These are phyloP conservation scores for Steinernema khuongi DNA, from an alignment of 1,140 invertebrate species.

Conservation along the genomic window DNA sequence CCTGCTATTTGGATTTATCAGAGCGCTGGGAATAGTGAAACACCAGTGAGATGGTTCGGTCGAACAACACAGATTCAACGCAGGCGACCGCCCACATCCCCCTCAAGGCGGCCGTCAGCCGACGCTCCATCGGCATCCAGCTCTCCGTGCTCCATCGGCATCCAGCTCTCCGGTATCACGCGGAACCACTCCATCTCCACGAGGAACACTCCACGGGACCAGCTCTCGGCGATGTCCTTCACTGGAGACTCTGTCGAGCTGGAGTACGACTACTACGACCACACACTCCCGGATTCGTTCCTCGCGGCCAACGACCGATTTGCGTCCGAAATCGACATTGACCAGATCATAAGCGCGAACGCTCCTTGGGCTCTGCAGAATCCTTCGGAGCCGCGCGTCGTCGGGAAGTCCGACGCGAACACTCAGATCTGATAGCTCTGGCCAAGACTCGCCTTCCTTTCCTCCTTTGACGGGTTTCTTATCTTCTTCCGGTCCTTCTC, in stretches of 20 bases:
- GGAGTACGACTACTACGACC: slow-evolving; percentile 21
- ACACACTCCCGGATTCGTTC: slow-evolving; percentile 8
- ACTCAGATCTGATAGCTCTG: not conserved
- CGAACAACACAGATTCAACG: slow-evolving; percentile 14
- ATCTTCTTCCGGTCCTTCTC: not conserved
- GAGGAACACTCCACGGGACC: not conserved
- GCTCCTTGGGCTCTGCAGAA: not conserved
- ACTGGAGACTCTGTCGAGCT: not conserved
- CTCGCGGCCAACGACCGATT: not conserved
- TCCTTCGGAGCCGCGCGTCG: not conserved
- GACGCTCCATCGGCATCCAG: slow-evolving; percentile 18
- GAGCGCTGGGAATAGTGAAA: too few relatives aligned
- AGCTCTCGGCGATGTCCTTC: not conserved
- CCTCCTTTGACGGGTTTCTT: not conserved
- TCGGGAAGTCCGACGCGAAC: not conserved
- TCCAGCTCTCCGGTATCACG: not conserved
- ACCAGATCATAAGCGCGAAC: slow-evolving; percentile 13
- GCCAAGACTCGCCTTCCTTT: not conserved
- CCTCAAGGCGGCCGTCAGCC: not conserved
- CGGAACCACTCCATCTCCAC: not conserved
- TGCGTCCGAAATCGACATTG: slow-evolving; percentile 18
- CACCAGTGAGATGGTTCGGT: not conserved
- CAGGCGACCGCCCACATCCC: not conserved
- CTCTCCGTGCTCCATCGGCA: slow-evolving; percentile 11
- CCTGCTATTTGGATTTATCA: too few relatives aligned